Evolutionary conservation across 2,888 invertebrate species (phyloP), one percentile per base, ranked within the genome.

Genomic region (Limnephilus marmoratus): DNA sequence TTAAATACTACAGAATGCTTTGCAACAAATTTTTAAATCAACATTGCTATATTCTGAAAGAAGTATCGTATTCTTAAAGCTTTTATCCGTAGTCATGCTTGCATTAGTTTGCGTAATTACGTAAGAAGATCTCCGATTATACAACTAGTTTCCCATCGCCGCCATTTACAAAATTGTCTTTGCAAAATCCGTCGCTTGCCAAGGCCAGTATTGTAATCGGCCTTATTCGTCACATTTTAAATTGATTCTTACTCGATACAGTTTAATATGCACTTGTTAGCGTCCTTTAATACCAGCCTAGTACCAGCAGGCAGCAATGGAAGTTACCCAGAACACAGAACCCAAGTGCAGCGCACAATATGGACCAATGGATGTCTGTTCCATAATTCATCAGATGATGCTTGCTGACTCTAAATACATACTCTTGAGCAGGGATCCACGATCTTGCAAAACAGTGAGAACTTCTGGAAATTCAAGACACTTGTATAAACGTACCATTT

Each of bases 281-380:
- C 45, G 49, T 86, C 45, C 86, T 86, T 83, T n/a, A 85, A 45
- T 85, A 24, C 45, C n/a, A n/a, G 34, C n/a, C 68, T 34, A 87
- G 53, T 2, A 24, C 31, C 68, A 68, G 53, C 24, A 5, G 24
- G 18, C 68, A 68, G 24, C 68, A 68, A 24, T 34, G 81, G 80
- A 88, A 41, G 88, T 81, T 37, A 12, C 68, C n/a, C 85, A 87
- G 68, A 68, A 24, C 68, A 24, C 68, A 68, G 68, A 68, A n/a
- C 4, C 5, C 9, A 68, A 68, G 68, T 41, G 82, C 85, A n/a
- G 29, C 45, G 82, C 81, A 85, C 91, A 85, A 90, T 90, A 93
- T 91, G 93, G 91, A 90, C 90, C 93, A 87, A 41, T 85, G 80
- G 41, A 81, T 29, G 85, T 37, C 93, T 49, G 90, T 81, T 91